Conservation (phyloP, 2,797 vertebrate genomes). For the Catharus ustulatus region DNA sequence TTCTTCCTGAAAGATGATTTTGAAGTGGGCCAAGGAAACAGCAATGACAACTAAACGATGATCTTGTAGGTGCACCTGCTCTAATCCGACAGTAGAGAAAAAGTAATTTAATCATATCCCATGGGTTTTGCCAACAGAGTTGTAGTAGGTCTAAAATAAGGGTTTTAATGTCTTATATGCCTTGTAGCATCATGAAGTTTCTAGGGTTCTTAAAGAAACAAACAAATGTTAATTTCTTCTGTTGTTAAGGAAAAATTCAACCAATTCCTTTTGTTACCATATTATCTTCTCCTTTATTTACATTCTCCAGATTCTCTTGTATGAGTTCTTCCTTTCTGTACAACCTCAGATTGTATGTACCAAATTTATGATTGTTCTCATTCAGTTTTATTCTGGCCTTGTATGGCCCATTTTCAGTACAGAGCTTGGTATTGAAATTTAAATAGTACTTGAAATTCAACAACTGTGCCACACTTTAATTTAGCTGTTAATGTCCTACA, state of each 20-base stretch:
- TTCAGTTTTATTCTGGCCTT: not conserved
- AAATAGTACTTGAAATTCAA: not conserved
- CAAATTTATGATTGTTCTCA: not conserved
- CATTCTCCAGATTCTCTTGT: not conserved
- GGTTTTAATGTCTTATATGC: not conserved
- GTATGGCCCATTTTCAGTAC: not conserved
- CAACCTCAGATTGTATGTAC: not conserved
- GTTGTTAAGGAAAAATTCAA: not conserved
- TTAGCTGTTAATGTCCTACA: not conserved
- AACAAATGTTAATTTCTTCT: not conserved
- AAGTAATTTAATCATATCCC: not conserved
- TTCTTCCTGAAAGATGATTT: not conserved
- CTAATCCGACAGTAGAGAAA: not conserved
- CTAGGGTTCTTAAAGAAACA: not conserved
- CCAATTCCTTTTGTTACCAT: not conserved
- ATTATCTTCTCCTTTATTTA: not conserved
- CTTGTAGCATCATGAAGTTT: not conserved
- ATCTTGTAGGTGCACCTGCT: not conserved
- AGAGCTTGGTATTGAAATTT: not conserved
- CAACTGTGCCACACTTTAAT: not conserved
- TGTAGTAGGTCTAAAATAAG: not conserved
- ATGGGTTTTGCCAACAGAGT: not conserved
- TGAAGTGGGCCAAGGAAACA: not conserved
- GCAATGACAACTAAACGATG: not conserved
- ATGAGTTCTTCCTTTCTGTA: not conserved